phyloP scores from a whole-genome alignment of 2,888 invertebrate genomes.

The Corythucha ciliata region DNA sequence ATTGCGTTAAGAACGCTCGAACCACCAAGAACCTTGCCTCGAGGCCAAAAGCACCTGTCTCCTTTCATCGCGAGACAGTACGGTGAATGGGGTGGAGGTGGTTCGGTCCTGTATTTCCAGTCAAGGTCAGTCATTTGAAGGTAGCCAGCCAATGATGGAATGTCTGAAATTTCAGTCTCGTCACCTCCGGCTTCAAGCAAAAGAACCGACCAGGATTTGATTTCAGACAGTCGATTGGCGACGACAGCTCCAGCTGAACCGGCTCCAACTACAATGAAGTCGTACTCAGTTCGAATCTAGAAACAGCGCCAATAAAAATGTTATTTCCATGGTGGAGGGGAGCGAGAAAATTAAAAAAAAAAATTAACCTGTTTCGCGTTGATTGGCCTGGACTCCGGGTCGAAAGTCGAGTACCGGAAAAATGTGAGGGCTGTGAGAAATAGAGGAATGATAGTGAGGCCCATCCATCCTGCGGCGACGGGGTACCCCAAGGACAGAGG shows the following conservation, averaged over 20 bases:
- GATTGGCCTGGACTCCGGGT: conserved; percentile 69
- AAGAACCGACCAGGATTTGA: conserved; percentile 71
- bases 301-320: conserved; percentile 25
- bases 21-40: conserved; percentile 68
- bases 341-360: conserved; percentile 30
- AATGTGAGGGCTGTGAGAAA: conserved; percentile 71
- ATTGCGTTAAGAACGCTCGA: conserved; percentile 82
- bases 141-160: conserved; percentile 72
- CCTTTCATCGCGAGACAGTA: conserved; percentile 82
- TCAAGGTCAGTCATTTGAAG: conserved; percentile 77
- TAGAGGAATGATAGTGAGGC: conserved; percentile 59
- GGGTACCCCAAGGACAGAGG: conserved; percentile 47
- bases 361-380: conserved; percentile 58
- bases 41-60: conserved; percentile 81
- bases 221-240: conserved; percentile 72
- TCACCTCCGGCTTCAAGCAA: conserved; percentile 71
- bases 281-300: conserved; percentile 68
- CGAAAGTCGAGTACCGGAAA: conserved; percentile 68
- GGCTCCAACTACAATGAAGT: conserved; percentile 77
- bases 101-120: conserved; percentile 81
- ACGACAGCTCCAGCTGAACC: conserved; percentile 85
- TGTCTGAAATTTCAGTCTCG: conserved; percentile 80
- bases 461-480: conserved; percentile 40
- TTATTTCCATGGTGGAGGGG: not conserved
- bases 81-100: conserved; percentile 64